Evolutionary conservation across 2,113 vertebrate genomes (phyloP).

Genomic region (Ursus arctos): DNA sequence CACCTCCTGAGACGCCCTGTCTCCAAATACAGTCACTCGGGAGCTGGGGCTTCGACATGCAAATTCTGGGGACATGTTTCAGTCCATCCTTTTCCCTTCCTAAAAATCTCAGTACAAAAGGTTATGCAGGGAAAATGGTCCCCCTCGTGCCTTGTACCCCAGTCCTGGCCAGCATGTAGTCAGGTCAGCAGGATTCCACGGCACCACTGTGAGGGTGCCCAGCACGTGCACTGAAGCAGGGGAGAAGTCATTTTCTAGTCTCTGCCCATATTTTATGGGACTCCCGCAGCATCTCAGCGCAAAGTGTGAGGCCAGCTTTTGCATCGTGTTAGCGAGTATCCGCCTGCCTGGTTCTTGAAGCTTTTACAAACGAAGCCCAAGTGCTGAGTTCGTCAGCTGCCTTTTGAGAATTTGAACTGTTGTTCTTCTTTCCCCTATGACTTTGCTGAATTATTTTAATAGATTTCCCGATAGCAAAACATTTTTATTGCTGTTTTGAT

Average conservation of each 20-base stretch:
- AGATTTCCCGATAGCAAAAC: neutral
- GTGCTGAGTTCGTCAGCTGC: neutral
- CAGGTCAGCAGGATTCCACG: accelerated
- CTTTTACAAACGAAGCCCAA: neutral
- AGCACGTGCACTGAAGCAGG: neutral
- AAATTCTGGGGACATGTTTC: neutral
- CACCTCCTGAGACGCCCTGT: neutral
- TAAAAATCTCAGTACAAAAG: neutral
- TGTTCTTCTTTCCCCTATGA: neutral
- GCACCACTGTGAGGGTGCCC: accelerated
- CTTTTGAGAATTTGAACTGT: neutral
- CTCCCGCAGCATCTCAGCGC: neutral
- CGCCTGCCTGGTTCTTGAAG: accelerated
- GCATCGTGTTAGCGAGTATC: neutral
- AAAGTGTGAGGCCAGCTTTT: neutral
- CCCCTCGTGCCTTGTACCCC: neutral
- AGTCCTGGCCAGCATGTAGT: neutral
- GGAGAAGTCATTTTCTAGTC: accelerated
- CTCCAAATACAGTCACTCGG: neutral
- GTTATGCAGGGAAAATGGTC: accelerated
- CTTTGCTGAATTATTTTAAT: neutral
- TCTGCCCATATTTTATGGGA: neutral
- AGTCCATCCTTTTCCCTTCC: neutral
- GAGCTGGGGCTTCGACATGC: neutral
- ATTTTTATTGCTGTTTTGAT: neutral